phyloP scores from a whole-genome alignment of 2,113 vertebrate species.

The Penelope pileata region DNA sequence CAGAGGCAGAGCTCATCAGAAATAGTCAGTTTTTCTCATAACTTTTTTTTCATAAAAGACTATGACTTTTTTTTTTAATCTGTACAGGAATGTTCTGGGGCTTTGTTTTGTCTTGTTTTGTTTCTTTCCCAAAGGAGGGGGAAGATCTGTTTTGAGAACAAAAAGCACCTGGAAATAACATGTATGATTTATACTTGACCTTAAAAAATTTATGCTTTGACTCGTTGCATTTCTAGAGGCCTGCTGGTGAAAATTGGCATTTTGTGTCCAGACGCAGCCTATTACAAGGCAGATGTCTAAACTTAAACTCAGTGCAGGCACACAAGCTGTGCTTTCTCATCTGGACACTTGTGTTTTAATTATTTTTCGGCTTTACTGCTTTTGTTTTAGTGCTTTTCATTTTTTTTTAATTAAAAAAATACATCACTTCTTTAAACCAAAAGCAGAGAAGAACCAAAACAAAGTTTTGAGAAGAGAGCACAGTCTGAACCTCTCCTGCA shows the following conservation, averaged over 20 bases:
- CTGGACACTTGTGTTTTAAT: background rate
- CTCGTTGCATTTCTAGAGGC: slow-evolving; percentile 18
- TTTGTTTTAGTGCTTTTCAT: background rate
- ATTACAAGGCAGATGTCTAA: slow-evolving; percentile 36
- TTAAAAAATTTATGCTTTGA: slow-evolving; percentile 9
- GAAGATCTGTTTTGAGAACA: slow-evolving; percentile 41
- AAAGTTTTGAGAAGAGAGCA: background rate
- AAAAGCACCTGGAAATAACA: slow-evolving; percentile 60
- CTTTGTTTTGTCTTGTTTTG: slow-evolving; percentile 50
- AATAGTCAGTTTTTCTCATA: background rate
- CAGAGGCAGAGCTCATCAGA: background rate
- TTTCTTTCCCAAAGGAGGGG: slow-evolving; percentile 29
- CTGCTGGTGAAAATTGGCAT: slow-evolving; percentile 30
- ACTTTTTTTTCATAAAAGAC: background rate
- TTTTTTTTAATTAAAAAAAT: background rate
- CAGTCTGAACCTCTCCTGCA: background rate
- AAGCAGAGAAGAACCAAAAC: background rate
- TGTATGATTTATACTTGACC: slow-evolving; percentile 15
- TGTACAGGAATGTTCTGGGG: slow-evolving; percentile 39
- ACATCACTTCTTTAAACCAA: accelerated
- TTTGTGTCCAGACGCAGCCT: background rate
- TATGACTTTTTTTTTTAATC: slow-evolving; percentile 25
- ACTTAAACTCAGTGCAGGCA: background rate
- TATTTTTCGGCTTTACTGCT: background rate
- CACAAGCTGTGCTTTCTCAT: background rate